These are phyloP conservation scores for Stegana nigrithorax DNA, from an alignment of 2,888 invertebrate species.

Conservation along the genomic window DNA sequence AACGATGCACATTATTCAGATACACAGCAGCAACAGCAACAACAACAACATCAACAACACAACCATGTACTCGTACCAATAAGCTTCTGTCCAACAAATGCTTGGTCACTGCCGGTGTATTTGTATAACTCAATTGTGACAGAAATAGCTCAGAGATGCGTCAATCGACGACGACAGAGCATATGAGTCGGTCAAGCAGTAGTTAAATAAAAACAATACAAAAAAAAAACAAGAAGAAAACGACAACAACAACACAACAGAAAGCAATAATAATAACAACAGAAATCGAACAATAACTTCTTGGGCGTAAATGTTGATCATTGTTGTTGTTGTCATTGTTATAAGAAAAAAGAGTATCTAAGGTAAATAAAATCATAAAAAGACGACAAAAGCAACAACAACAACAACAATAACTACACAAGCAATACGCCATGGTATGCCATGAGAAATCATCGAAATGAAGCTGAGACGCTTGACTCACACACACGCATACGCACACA, in stretches of 20 bases:
- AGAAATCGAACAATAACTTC: constrained; percentile 4
- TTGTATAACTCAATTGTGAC: constrained; percentile 13
- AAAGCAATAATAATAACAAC: neutral
- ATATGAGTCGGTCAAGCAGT: constrained; percentile 12
- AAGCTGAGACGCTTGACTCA: neutral
- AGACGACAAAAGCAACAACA: no score
- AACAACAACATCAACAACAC: neutral
- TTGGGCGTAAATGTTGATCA: no score
- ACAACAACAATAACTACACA: no score
- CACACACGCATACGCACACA: no score
- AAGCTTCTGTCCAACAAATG: neutral
- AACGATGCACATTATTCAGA: no score
- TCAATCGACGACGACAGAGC: constrained; percentile 13
- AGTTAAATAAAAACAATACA: neutral
- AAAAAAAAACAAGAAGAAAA: neutral
- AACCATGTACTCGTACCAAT: neutral
- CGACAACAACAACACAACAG: neutral
- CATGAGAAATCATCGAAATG: constrained; percentile 7
- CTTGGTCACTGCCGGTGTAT: neutral
- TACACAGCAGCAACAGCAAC: neutral
- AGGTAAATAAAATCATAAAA: constrained; percentile 13
- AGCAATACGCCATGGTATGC: no score
- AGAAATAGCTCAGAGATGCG: constrained; percentile 17
- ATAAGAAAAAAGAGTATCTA: constrained; percentile 8
- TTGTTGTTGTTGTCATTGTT: no score